Percentiles rank a stretch among this genome's conserved stretches.
These are phyloP conservation scores for Bombus balteatus DNA, from an alignment of 1,140 invertebrate genomes.

Conservation along the genomic window DNA sequence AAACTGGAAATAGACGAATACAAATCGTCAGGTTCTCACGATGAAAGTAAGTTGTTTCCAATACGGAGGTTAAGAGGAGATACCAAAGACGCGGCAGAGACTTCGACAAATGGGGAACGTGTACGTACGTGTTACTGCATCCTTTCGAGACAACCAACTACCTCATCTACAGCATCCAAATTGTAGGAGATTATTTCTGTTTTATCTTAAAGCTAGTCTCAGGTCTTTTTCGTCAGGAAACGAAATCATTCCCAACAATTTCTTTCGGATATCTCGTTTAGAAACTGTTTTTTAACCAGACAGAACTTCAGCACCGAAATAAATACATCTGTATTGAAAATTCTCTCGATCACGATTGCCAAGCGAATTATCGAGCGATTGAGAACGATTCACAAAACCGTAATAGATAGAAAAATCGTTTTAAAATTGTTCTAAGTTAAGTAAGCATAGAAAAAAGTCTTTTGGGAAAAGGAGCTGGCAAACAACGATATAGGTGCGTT, in stretches of 20 bases:
- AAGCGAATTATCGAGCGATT: neutral
- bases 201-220: constrained; percentile 37
- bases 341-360: neutral
- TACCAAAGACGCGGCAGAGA: constrained; percentile 36
- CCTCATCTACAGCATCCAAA: constrained; percentile 44
- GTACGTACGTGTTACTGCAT: constrained; percentile 7
- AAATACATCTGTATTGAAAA: neutral
- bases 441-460: neutral
- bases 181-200: constrained; percentile 30
- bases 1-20: neutral
- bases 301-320: neutral
- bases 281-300: neutral
- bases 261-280: neutral
- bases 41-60: neutral
- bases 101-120: constrained; percentile 2
- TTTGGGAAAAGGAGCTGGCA: neutral
- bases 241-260: neutral
- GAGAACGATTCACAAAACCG: neutral
- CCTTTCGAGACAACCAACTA: constrained; percentile 44
- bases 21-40: neutral
- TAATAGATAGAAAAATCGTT: neutral
- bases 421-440: neutral
- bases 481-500: neutral
- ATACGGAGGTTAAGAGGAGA: constrained; percentile 5
- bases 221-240: neutral